Base-by-base conservation (phyloP, 23 tunicate species). In the Phallusia fumigata region DNA sequence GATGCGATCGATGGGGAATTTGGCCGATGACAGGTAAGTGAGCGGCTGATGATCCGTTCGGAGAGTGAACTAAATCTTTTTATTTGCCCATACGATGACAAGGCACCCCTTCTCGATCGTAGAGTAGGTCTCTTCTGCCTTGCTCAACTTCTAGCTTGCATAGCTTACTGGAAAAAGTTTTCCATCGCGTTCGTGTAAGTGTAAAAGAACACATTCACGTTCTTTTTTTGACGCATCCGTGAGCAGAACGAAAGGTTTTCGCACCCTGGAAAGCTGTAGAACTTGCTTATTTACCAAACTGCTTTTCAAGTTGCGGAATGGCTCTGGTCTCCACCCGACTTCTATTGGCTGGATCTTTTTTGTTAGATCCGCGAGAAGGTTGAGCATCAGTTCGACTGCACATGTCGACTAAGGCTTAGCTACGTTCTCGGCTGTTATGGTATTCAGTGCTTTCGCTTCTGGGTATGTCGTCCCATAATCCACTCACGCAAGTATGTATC, bases 381-480 rank as follows among this genome's bases (percentile, higher is more conserved):
- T 18, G 12, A 24, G 8, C 40, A 79, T 79, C 10, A n/a, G n/a
- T n/a, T n/a, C n/a, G n/a, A n/a, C n/a, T n/a, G n/a, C n/a, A n/a
- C n/a, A n/a, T n/a, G n/a, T n/a, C n/a, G n/a, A n/a, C n/a, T n/a
- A n/a, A n/a, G n/a, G n/a, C n/a, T n/a, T n/a, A n/a, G n/a, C n/a
- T n/a, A n/a, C n/a, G n/a, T n/a, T n/a, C n/a, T n/a, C n/a, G n/a
- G n/a, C n/a, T n/a, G n/a, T n/a, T n/a, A n/a, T n/a, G n/a, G n/a
- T n/a, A n/a, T n/a, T n/a, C n/a, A n/a, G n/a, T n/a, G 83, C 53
- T 0, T 13, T 77, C 3, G 89, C 89, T 47, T 85, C 89, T n/a
- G 89, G 78, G 19, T 74, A 74, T 58, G 78, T 65, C 0, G 85
- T 34, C 15, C 78, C 85, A 36, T 65, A 65, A 82, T 82, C 85